Percentiles rank a stretch among this genome's conserved stretches.
These are phyloP conservation scores for Chloroceryle inda DNA, from an alignment of 2,797 vertebrate species.

Conservation along the genomic window DNA sequence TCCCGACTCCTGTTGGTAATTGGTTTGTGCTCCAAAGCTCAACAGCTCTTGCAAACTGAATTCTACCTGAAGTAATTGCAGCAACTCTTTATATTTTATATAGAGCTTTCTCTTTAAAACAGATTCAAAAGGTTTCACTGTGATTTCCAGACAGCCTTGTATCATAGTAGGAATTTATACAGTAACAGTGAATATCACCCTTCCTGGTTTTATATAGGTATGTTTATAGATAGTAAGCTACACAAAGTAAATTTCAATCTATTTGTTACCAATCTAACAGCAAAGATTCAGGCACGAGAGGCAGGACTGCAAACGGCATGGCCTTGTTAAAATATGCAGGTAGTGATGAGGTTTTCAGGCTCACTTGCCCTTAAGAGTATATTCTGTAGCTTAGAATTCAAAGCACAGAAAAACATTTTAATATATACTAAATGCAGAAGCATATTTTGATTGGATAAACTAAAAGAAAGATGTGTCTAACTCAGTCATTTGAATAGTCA, in stretches of 20 bases:
- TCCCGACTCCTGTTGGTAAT: neutral
- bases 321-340: neutral
- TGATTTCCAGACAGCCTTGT: neutral
- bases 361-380: neutral
- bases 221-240: neutral
- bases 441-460: neutral
- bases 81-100: neutral
- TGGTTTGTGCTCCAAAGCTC: neutral
- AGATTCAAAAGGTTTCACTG: neutral
- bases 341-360: neutral
- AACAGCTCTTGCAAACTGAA: neutral
- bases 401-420: neutral
- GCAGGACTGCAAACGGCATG: neutral
- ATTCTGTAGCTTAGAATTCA: neutral
- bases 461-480: neutral
- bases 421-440: neutral
- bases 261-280: fast-evolving
- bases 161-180: neutral
- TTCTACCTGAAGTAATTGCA: neutral
- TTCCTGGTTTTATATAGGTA: neutral
- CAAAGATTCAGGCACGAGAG: neutral
- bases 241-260: neutral
- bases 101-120: neutral
- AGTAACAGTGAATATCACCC: neutral
- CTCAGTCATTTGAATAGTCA: neutral